These are phyloP conservation scores for Micrasema longulum DNA, from an alignment of 1,140 invertebrate species.

Conservation along the genomic window DNA sequence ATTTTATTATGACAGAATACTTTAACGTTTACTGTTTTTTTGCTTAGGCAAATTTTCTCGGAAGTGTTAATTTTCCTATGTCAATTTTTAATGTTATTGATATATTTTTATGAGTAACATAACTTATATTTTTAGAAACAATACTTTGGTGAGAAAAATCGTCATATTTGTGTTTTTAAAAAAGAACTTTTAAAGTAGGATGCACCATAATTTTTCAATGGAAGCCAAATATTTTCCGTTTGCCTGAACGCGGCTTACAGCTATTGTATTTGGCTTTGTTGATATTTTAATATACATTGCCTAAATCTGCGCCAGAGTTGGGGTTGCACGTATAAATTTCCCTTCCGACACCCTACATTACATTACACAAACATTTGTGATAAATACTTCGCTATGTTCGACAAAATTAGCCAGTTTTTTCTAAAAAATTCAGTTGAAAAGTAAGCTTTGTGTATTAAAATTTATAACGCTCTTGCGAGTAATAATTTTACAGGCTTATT, in stretches of 20 bases:
- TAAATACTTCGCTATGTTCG: background rate
- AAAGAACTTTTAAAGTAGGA: background rate
- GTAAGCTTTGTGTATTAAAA: too few species aligned
- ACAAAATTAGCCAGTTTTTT: background rate
- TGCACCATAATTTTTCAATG: constrained; percentile 10
- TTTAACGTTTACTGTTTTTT: too few species aligned
- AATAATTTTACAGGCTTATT: too few species aligned
- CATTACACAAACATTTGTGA: constrained; percentile 26
- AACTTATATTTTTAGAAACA: too few species aligned
- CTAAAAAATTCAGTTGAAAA: too few species aligned
- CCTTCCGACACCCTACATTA: background rate
- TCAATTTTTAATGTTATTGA: too few species aligned
- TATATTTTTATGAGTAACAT: too few species aligned
- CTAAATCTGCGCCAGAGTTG: constrained; percentile 17
- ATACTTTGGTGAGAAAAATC: background rate
- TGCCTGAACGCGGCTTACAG: constrained; percentile 3
- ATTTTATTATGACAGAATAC: too few species aligned
- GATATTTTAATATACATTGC: constrained; percentile 31
- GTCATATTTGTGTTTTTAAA: background rate
- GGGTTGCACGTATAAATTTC: constrained; percentile 19
- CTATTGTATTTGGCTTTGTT: constrained; percentile 24
- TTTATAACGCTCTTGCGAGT: too few species aligned
- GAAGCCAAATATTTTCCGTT: constrained; percentile 21
- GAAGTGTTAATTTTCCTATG: too few species aligned
- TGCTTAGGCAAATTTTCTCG: too few species aligned